Evolutionary conservation across 2,797 vertebrate species (phyloP), one percentile per base, ranked within the genome.

Genomic region (Brachymystax lenok): DNA sequence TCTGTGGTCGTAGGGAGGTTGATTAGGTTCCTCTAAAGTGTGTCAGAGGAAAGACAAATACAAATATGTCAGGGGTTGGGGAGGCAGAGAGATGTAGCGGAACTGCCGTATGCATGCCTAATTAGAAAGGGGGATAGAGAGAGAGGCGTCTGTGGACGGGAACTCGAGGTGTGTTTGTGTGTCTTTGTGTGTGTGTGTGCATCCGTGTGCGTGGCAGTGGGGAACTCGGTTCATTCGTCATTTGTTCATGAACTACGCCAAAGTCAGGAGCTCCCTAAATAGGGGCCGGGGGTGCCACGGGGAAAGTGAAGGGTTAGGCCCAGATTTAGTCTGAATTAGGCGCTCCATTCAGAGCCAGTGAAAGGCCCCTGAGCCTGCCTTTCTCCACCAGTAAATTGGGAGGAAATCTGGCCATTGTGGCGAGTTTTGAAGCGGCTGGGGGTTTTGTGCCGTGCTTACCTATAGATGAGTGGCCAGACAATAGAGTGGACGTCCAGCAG

Each of bases 361-460:
- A 96, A 97, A 93, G 94, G 95, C 92, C 93, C 92, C 92, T 88
- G 85, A 94, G 95, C 90, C 94, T 94, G 91, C 94, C 90, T 93
- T 94, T 96, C 94, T 96, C 92, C 88, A 73, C 88, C 89, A 93
- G 94, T 94, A 96, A 98, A 96, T 95, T 95, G 94, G 93, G 91
- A 95, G 95, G 96, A 95, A 95, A 95, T 96, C 94, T 95, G 94
- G 95, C 95, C 95, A 96, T 96, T 97, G 96, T 98, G 92, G 90
- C 83, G 88, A 92, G 90, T 91, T 95, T 93, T 95, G 93, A 95
- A 96, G 94, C 91, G 93, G 94, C 95, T 93, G 93, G 89, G 54
- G 86, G 79, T 90, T 89, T 88, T 92, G 94, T 90, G 93, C 92
- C 87, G 89, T 89, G 91, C 95, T 94, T 95, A 96, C 96, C 96